These are phyloP conservation scores for Neodiprion pinetum DNA, from an alignment of 1,140 invertebrate genomes.

Conservation along the genomic window DNA sequence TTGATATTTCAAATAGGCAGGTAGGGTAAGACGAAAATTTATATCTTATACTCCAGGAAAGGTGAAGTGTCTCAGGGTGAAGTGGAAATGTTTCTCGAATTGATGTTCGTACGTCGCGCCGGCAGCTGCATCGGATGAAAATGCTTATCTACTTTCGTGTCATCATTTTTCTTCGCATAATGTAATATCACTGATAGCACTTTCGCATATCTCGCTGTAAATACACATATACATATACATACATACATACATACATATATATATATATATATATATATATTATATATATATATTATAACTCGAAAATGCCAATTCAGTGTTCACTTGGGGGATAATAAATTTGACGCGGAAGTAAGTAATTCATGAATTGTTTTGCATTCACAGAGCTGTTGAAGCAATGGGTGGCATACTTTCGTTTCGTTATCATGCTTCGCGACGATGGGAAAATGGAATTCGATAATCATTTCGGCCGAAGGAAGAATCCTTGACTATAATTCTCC, in stretches of 20 bases:
- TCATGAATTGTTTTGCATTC: background rate
- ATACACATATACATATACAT: background rate
- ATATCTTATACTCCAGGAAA: background rate
- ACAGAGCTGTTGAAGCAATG: too few species aligned
- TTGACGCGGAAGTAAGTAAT: background rate
- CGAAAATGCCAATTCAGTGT: background rate
- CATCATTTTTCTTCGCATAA: constrained; percentile 4
- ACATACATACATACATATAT: background rate
- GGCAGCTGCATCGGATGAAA: background rate
- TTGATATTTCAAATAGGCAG: background rate
- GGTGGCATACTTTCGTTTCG: too few species aligned
- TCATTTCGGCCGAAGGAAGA: background rate
- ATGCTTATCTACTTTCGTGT: background rate
- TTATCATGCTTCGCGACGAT: too few species aligned
- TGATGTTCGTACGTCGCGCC: constrained; percentile 2
- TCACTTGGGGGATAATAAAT: background rate
- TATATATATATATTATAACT: background rate
- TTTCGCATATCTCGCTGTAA: constrained; percentile 2
- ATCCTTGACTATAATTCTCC: too few species aligned
- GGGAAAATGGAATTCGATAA: background rate
- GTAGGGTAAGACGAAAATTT: background rate
- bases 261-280: too few species aligned
- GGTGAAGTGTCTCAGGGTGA: background rate
- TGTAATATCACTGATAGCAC: background rate
- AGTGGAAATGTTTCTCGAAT: constrained; percentile 7